phyloP scores from a whole-genome alignment of 1,140 invertebrate species.

The Anoplolepis gracilipes region DNA sequence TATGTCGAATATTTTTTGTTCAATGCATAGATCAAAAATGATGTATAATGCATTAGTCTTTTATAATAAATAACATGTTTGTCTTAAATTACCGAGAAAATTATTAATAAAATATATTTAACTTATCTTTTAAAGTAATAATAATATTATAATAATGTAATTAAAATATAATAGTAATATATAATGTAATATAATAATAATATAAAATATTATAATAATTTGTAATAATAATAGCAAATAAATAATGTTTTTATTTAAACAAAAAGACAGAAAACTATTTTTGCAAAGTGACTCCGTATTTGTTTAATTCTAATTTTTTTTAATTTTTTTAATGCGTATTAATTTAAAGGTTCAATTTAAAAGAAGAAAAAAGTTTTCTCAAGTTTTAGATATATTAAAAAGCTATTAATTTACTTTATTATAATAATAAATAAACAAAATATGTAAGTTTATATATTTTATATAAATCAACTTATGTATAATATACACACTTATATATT shows the following conservation, averaged over 20 bases:
- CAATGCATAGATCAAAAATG: neutral
- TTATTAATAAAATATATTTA: neutral
- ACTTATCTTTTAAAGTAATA: neutral
- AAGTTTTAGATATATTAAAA: neutral
- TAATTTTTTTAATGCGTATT: neutral
- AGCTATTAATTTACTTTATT: neutral
- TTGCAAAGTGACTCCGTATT: neutral
- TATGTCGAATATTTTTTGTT: neutral
- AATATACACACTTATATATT: no score
- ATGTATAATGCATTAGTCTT: neutral
- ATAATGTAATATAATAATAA: no score
- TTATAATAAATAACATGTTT: neutral
- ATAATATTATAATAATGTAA: no score
- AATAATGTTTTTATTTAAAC: neutral
- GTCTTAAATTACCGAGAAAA: neutral
- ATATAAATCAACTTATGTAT: no score
- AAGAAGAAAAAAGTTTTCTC: neutral
- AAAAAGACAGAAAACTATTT: neutral
- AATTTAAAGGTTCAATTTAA: slow-evolving; percentile 6
- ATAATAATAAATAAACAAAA: neutral
- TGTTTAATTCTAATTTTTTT: neutral
- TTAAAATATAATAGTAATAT: no score
- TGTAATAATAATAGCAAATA: neutral
- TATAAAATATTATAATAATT: no score
- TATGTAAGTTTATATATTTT: no score